These are phyloP conservation scores for Otolemur crassicaudatus DNA, from an alignment of 2,797 vertebrate genomes.

Conservation along the genomic window DNA sequence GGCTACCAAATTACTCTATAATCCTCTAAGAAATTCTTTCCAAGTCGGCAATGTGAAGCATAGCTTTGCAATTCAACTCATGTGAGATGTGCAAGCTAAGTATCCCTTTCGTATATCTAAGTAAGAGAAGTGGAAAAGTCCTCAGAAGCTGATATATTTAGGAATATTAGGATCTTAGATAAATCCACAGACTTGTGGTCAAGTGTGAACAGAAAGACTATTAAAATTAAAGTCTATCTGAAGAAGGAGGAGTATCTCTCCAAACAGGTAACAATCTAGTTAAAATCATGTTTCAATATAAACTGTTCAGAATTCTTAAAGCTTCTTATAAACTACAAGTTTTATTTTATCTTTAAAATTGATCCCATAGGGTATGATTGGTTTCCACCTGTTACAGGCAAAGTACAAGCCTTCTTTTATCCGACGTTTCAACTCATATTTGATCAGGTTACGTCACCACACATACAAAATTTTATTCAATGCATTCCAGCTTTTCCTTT, in stretches of 20 bases:
- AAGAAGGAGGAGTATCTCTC: conserved; percentile 62
- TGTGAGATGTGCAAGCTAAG: conserved; percentile 62
- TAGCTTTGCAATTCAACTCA: conserved; percentile 44
- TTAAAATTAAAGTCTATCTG: conserved; percentile 65
- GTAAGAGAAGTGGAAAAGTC: conserved; percentile 73
- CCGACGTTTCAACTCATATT: conserved; percentile 80
- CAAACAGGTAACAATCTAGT: conserved; percentile 68
- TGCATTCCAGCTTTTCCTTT: conserved; percentile 51
- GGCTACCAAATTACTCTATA: conserved; percentile 50
- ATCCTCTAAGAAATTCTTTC: conserved; percentile 38
- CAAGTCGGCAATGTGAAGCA: conserved; percentile 25
- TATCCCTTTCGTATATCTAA: conserved; percentile 57
- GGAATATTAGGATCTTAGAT: conserved; percentile 83
- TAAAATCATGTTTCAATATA: conserved; percentile 65
- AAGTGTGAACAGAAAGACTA: conserved; percentile 82
- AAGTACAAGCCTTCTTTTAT: conserved; percentile 74
- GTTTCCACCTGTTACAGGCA: conserved; percentile 87
- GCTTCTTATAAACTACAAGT: conserved; percentile 19
- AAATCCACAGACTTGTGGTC: conserved; percentile 81
- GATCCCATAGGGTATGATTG: conserved; percentile 59
- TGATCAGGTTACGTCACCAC: conserved; percentile 77
- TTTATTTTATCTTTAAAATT: conserved; percentile 79
- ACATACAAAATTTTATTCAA: conserved; percentile 72
- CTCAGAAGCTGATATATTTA: conserved; percentile 77
- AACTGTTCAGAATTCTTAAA: conserved; percentile 70